phyloP scores from a whole-genome alignment of 2,888 invertebrate genomes.

The Germaria angustata region DNA sequence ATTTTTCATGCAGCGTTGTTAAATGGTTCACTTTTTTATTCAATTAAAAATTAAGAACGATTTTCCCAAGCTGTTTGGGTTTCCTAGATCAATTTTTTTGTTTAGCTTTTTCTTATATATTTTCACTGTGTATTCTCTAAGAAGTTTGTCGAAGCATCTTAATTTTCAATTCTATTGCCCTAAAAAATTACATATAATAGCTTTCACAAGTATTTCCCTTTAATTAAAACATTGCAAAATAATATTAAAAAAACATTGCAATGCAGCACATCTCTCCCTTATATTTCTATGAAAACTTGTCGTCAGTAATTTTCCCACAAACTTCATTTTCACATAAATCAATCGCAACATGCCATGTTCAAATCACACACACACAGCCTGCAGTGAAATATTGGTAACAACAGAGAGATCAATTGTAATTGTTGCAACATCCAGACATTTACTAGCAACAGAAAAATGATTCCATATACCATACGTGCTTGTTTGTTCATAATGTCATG shows the following conservation, averaged over 20 bases:
- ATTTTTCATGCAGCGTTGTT: too few species aligned
- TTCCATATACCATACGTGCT: slow-evolving; percentile 19
- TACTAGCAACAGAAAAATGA: slow-evolving; percentile 15
- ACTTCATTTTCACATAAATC: slow-evolving; percentile 61
- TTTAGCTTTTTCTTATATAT: too few species aligned
- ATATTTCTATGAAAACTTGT: not conserved
- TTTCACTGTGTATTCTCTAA: too few species aligned
- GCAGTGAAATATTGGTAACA: slow-evolving; percentile 61
- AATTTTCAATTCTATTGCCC: too few species aligned
- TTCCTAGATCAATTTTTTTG: too few species aligned
- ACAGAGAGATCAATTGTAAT: slow-evolving; percentile 64
- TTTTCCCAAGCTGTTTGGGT: too few species aligned
- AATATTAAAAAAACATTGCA: not conserved
- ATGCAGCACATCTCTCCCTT: not conserved
- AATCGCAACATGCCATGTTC: slow-evolving; percentile 41
- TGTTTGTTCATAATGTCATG: slow-evolving; percentile 42
- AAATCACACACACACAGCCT: slow-evolving; percentile 45
- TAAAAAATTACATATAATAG: too few species aligned
- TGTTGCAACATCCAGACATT: slow-evolving; percentile 40
- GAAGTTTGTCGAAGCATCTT: too few species aligned
- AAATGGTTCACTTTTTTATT: too few species aligned
- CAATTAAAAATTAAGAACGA: too few species aligned
- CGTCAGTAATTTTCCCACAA: slow-evolving; percentile 53
- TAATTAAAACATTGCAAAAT: not conserved
- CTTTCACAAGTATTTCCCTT: too few species aligned